These are phyloP conservation scores for Drosophila rellima DNA, from an alignment of 2,888 invertebrate genomes.

Conservation along the genomic window DNA sequence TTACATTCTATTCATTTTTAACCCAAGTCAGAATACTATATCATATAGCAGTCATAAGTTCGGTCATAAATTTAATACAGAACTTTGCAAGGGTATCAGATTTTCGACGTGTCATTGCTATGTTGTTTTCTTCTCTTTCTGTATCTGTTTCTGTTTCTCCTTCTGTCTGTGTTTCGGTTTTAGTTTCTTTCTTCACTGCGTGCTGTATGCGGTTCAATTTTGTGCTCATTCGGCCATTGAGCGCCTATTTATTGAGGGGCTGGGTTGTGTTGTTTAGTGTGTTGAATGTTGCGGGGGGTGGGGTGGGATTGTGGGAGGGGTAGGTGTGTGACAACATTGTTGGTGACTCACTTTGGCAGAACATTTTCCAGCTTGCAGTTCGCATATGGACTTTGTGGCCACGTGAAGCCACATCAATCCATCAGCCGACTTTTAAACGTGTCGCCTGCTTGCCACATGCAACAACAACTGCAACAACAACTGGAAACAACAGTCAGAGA, in stretches of 20 bases:
- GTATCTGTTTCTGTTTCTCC: constrained; percentile 3
- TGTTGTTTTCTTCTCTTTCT: background rate
- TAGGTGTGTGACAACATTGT: constrained; percentile 44
- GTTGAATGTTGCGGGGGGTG: background rate
- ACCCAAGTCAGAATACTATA: too few relatives aligned
- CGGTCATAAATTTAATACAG: background rate
- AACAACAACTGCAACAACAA: constrained; percentile 15
- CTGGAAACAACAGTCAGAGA: constrained; percentile 6
- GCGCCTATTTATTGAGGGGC: constrained; percentile 37
- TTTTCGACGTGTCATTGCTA: background rate
- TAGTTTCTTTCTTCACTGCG: constrained; percentile 25
- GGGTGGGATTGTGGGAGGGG: background rate
- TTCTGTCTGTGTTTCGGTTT: constrained; percentile 30
- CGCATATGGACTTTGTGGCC: constrained; percentile 6
- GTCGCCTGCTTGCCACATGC: constrained; percentile 51
- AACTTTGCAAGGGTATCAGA: background rate
- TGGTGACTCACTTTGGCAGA: constrained; percentile 71
- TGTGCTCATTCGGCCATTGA: constrained; percentile 69
- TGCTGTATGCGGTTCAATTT: constrained; percentile 64
- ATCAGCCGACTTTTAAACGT: constrained; percentile 68
- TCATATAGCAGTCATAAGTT: background rate
- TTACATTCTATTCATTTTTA: too few relatives aligned
- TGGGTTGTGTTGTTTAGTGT: constrained; percentile 7
- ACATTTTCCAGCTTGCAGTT: constrained; percentile 53
- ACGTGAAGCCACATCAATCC: constrained; percentile 80